Percentiles rank a stretch among this genome's conserved stretches.
These are phyloP conservation scores for Pheosia tremula DNA, from an alignment of 2,888 invertebrate species.

Conservation along the genomic window DNA sequence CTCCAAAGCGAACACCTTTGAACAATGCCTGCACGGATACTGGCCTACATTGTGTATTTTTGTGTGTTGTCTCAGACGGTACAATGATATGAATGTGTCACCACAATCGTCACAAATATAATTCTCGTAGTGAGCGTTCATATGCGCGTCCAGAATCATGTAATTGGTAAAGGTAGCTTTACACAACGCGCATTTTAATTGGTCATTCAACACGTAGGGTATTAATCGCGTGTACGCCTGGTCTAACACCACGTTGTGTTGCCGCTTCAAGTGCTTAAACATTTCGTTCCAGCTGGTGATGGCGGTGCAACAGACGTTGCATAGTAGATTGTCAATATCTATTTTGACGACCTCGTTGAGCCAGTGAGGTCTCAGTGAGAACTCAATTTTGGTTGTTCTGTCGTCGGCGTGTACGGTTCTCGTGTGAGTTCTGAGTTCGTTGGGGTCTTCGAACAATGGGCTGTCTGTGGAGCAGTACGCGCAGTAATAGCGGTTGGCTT, in stretches of 20 bases:
- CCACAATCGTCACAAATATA: slow-evolving; percentile 67
- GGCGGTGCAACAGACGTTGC: slow-evolving; percentile 46
- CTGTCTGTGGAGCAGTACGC: slow-evolving; percentile 54
- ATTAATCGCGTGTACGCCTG: slow-evolving; percentile 53
- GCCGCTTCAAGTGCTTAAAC: slow-evolving; percentile 54
- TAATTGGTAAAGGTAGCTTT: slow-evolving; percentile 44
- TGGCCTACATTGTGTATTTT: slow-evolving; percentile 69
- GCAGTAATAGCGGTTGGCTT: slow-evolving; percentile 49
- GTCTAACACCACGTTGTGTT: slow-evolving; percentile 48
- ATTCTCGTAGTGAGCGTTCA: slow-evolving; percentile 68
- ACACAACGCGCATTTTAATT: slow-evolving; percentile 57
- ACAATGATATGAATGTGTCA: slow-evolving; percentile 50
- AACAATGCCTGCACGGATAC: slow-evolving; percentile 69
- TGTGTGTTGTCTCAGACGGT: slow-evolving; percentile 59
- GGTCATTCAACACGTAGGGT: slow-evolving; percentile 48
- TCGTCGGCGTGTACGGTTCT: slow-evolving; percentile 43
- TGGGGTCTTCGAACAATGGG: slow-evolving; percentile 45
- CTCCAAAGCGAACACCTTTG: slow-evolving; percentile 67
- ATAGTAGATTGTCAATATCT: slow-evolving; percentile 55
- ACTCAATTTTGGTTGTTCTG: slow-evolving; percentile 43
- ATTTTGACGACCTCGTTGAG: slow-evolving; percentile 61
- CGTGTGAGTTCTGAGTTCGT: slow-evolving; percentile 54
- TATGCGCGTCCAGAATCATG: slow-evolving; percentile 58
- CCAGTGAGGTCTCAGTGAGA: slow-evolving; percentile 54
- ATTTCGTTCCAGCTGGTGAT: slow-evolving; percentile 56